Evolutionary conservation across 2,888 invertebrate genomes (phyloP).

Genomic region (Mythimna pallens): DNA sequence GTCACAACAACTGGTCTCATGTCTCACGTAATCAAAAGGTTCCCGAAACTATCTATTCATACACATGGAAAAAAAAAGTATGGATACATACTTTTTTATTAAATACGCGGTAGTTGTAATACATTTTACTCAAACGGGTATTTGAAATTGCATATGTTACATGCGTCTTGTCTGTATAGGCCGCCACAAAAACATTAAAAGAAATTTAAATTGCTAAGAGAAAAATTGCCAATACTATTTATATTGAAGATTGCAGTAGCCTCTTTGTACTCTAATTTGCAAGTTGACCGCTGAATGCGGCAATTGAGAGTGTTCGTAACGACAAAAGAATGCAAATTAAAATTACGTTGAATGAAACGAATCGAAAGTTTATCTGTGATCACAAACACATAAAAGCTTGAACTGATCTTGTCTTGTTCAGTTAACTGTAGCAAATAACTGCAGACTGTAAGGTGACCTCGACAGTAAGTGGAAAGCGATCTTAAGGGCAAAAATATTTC

Average conservation of each 20-base stretch:
- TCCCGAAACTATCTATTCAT: background rate
- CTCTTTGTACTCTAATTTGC: constrained; percentile 6
- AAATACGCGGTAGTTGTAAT: background rate
- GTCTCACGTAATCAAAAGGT: background rate
- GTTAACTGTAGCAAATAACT: background rate
- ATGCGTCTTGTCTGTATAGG: background rate
- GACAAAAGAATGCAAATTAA: background rate
- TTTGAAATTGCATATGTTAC: background rate
- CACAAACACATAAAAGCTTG: no score
- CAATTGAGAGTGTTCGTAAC: constrained; percentile 21
- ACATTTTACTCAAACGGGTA: background rate
- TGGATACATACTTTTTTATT: background rate
- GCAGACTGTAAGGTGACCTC: background rate
- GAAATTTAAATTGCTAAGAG: background rate
- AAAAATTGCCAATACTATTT: constrained; percentile 5
- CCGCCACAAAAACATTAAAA: background rate
- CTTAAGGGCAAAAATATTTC: background rate
- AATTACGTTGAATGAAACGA: background rate
- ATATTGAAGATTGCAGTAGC: background rate
- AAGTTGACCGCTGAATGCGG: constrained; percentile 11
- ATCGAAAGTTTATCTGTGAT: background rate
- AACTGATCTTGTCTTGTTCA: constrained; percentile 11
- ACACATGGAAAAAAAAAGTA: background rate
- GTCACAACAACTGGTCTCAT: background rate
- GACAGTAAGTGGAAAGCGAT: background rate